Conservation (phyloP, 2,113 vertebrate species). For the Oreocharis arfaki region DNA sequence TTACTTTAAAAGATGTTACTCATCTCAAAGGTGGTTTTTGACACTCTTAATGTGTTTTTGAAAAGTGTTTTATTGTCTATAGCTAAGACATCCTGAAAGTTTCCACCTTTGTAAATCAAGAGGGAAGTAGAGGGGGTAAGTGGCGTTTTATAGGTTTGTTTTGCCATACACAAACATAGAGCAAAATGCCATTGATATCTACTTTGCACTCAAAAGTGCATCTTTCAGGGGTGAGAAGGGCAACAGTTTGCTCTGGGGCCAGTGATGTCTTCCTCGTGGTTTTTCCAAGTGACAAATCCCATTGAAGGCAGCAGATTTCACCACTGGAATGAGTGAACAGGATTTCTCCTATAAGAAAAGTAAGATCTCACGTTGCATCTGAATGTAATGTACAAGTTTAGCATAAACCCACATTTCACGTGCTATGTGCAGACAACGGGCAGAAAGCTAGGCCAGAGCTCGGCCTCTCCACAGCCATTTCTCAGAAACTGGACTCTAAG, state of each 20-base stretch:
- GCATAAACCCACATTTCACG: not conserved
- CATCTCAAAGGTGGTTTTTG: slow-evolving; percentile 47
- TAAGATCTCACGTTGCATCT: not conserved
- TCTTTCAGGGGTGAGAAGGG: not conserved
- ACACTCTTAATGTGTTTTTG: slow-evolving; percentile 48
- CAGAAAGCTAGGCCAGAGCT: not conserved
- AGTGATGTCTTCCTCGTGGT: not conserved
- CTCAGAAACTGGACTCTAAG: not conserved
- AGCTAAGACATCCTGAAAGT: slow-evolving; percentile 26
- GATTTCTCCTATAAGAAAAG: not conserved
- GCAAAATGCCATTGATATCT: not conserved
- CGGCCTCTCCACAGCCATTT: not conserved
- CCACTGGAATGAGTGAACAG: not conserved
- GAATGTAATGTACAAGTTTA: not conserved
- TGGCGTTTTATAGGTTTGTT: slow-evolving; percentile 8
- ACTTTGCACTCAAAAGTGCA: not conserved
- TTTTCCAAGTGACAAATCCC: not conserved
- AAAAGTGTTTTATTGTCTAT: slow-evolving; percentile 30
- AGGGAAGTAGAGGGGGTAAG: not conserved
- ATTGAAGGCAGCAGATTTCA: not conserved
- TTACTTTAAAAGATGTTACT: slow-evolving; percentile 52
- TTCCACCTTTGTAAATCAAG: slow-evolving; percentile 29
- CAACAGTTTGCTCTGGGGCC: not conserved
- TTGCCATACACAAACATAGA: not conserved
- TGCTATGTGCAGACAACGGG: not conserved